Evolutionary conservation across 2,888 invertebrate genomes (phyloP).

Genomic region (Ischnus inquisitorius): DNA sequence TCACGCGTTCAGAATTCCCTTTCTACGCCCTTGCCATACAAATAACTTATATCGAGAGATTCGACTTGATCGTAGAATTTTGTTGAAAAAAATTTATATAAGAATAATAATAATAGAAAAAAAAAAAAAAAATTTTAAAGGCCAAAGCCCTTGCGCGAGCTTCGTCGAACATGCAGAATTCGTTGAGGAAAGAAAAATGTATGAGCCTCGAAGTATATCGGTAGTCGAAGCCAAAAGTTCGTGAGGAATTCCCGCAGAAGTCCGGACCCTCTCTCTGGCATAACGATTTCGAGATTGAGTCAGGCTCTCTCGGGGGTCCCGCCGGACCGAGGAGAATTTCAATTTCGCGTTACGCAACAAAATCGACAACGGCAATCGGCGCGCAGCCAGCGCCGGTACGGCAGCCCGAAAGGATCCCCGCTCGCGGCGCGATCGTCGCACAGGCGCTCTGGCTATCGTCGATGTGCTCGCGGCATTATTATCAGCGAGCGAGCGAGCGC

Average conservation of each 20-base stretch:
- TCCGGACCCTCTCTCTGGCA: conserved; percentile 48
- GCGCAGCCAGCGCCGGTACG: conserved; percentile 21
- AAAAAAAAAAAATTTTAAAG: not conserved
- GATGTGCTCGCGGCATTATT: conserved; percentile 30
- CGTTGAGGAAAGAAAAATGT: conserved; percentile 9
- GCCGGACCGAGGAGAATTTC: conserved; percentile 64
- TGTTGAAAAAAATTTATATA: not conserved
- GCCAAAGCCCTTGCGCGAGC: conserved; percentile 4
- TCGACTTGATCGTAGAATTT: not conserved
- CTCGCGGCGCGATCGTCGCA: conserved; percentile 37
- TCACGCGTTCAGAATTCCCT: no score
- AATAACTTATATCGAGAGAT: conserved; percentile 1
- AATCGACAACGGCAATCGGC: conserved; percentile 45
- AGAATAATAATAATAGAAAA: not conserved
- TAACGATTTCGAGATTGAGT: conserved; percentile 70
- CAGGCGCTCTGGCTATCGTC: conserved; percentile 37
- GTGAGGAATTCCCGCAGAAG: conserved; percentile 9
- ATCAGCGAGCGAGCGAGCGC: no score
- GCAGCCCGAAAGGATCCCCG: conserved; percentile 13
- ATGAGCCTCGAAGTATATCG: conserved; percentile 4
- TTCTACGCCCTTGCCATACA: no score
- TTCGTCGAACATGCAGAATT: conserved; percentile 20
- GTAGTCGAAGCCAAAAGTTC: conserved; percentile 17
- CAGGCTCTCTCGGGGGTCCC: conserved; percentile 55
- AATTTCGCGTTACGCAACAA: conserved; percentile 67